phyloP scores from a whole-genome alignment of 2,888 invertebrate species.

The Diachrysia chrysitis region DNA sequence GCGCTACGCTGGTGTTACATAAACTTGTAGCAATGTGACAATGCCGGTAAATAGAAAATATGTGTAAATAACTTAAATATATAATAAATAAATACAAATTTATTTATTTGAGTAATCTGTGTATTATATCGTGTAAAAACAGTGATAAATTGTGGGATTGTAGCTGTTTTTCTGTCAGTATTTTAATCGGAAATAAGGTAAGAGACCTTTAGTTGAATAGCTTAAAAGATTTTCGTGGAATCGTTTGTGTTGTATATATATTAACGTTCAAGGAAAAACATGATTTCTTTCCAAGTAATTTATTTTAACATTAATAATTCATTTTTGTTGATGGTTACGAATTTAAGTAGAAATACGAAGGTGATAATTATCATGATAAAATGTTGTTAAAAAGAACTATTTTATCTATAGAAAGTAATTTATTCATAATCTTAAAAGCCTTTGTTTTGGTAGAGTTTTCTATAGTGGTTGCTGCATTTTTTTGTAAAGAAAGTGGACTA shows the following conservation, averaged over 20 bases:
- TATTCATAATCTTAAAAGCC: no score
- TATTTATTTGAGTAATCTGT: slow-evolving; percentile 27
- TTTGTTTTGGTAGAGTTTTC: neutral
- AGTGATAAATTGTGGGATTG: slow-evolving; percentile 44
- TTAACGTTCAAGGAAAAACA: neutral
- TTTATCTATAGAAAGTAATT: neutral
- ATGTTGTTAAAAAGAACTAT: neutral
- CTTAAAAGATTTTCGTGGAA: slow-evolving; percentile 1
- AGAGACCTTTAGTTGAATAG: slow-evolving; percentile 23
- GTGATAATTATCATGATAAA: neutral
- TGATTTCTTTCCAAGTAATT: neutral
- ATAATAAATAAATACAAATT: slow-evolving; percentile 20
- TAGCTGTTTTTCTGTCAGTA: slow-evolving; percentile 31
- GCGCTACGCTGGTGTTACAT: slow-evolving; percentile 57
- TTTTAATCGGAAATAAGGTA: slow-evolving; percentile 54
- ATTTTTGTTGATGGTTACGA: neutral
- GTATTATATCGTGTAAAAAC: slow-evolving; percentile 26
- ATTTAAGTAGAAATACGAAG: neutral
- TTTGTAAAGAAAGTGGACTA: no score
- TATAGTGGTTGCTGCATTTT: no score
- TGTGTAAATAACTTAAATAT: slow-evolving; percentile 39
- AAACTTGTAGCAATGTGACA: slow-evolving; percentile 57
- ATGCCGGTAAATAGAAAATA: slow-evolving; percentile 59
- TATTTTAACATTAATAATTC: neutral
- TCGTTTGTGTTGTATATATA: neutral